Conservation (phyloP, 2,797 vertebrate genomes). For the Pseudochirops corinnae region DNA sequence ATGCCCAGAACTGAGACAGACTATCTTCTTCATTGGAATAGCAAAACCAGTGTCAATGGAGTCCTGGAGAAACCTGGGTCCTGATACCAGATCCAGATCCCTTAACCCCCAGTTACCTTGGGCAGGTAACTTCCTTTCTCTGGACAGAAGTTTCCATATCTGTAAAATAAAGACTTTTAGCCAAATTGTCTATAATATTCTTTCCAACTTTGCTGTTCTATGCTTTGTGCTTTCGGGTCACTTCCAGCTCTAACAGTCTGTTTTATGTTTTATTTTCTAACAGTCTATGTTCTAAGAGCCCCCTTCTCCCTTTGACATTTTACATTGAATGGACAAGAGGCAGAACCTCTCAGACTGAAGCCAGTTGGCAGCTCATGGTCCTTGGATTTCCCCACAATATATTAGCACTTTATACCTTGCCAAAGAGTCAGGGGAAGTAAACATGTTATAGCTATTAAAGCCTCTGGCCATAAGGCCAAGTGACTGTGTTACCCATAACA, state of each 20-base stretch:
- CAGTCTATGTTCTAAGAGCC: not conserved
- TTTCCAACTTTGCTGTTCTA: not conserved
- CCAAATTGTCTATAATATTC: not conserved
- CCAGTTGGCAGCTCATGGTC: constrained; percentile 8
- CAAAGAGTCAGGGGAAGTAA: constrained; percentile 75
- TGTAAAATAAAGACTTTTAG: not conserved
- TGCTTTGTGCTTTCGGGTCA: not conserved
- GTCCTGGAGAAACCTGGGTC: not conserved
- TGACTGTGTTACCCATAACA: constrained; percentile 70
- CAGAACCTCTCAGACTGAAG: not conserved
- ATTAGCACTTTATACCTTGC: constrained; percentile 56
- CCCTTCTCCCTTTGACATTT: not conserved
- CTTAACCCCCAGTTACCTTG: not conserved
- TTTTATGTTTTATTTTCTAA: not conserved
- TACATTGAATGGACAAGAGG: not conserved
- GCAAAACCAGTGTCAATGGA: not conserved
- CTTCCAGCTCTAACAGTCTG: not conserved
- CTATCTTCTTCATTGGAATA: not conserved
- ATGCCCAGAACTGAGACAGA: not conserved
- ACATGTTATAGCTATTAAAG: constrained; percentile 78
- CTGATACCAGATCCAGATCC: not conserved
- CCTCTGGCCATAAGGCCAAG: constrained; percentile 69
- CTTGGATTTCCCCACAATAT: constrained; percentile 59
- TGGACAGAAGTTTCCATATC: not conserved
- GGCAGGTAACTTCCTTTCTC: not conserved